phyloP scores from a whole-genome alignment of 2,888 invertebrate species.

The Oxystoma pomonae region DNA sequence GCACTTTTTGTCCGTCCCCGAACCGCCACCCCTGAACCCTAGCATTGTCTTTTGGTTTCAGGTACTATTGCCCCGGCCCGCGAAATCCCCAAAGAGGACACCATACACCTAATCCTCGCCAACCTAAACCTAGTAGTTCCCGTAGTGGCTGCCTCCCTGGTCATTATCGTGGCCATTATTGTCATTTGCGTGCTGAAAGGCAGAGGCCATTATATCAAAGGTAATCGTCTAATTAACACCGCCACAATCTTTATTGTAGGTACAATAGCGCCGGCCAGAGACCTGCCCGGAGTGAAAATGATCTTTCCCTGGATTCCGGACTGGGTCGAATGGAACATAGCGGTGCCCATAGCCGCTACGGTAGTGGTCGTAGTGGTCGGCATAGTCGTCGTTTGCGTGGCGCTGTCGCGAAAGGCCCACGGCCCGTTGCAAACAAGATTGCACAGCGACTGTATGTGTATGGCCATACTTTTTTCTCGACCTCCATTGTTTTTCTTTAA shows the following conservation, averaged over 20 bases:
- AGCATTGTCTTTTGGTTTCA: conserved; percentile 59
- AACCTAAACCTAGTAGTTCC: conserved; percentile 93
- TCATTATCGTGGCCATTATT: conserved; percentile 89
- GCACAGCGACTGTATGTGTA: conserved; percentile 76
- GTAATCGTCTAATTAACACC: conserved; percentile 54
- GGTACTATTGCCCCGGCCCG: conserved; percentile 92
- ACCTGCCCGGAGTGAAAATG: conserved; percentile 50
- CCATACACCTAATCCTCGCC: conserved; percentile 81
- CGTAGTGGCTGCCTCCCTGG: conserved; percentile 84
- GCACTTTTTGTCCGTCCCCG: too few species aligned
- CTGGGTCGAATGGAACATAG: conserved; percentile 86
- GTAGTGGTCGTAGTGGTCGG: conserved; percentile 88
- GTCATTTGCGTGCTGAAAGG: conserved; percentile 90
- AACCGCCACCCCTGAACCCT: background rate
- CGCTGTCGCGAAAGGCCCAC: conserved; percentile 70
- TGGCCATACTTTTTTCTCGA: conserved; percentile 15
- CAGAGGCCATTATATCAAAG: conserved; percentile 80
- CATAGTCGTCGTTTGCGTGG: conserved; percentile 86
- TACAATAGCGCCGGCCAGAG: conserved; percentile 73
- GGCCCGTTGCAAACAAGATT: conserved; percentile 68
- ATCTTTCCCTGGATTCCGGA: conserved; percentile 75
- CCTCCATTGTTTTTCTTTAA: background rate
- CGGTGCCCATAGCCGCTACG: conserved; percentile 86
- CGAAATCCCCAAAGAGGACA: conserved; percentile 80
- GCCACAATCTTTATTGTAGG: conserved; percentile 51